A percentile compares a stretch with the other conserved stretches of the same genome.
Evolutionary conservation across 2,888 invertebrate genomes (phyloP).

Genomic region (Axea sp.): DNA sequence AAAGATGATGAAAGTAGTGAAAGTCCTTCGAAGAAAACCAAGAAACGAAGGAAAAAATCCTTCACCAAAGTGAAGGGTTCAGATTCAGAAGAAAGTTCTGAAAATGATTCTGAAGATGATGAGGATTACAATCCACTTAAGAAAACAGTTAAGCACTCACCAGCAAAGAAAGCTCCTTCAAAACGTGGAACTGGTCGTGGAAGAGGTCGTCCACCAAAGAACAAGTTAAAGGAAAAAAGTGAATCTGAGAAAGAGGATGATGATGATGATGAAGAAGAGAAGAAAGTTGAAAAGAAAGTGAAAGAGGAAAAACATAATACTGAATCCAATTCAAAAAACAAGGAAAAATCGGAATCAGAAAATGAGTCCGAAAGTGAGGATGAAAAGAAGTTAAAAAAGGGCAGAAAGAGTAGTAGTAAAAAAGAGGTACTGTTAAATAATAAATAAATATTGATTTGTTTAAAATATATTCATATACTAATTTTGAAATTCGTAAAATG

Average conservation of each 20-base stretch:
- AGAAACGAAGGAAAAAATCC: constrained; percentile 65
- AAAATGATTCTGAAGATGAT: constrained; percentile 70
- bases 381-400: constrained; percentile 53
- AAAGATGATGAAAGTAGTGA: constrained; percentile 48
- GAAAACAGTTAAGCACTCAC: constrained; percentile 65
- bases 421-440: constrained; percentile 35
- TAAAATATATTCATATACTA: background rate
- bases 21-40: constrained; percentile 48
- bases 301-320: constrained; percentile 17
- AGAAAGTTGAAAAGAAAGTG: constrained; percentile 32
- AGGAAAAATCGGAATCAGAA: constrained; percentile 58
- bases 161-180: constrained; percentile 65
- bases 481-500: background rate
- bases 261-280: constrained; percentile 59
- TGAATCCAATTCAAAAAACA: constrained; percentile 44
- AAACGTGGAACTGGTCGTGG: constrained; percentile 64
- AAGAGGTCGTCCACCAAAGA: constrained; percentile 63
- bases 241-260: constrained; percentile 64
- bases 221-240: constrained; percentile 46
- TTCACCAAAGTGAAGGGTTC: constrained; percentile 65
- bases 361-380: constrained; percentile 61
- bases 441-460: constrained; percentile 2
- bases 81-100: constrained; percentile 70
- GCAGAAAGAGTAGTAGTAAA: constrained; percentile 40
- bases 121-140: constrained; percentile 75